Evolutionary conservation across 2,113 vertebrate species (phyloP), one percentile per base, ranked within the genome.

Genomic region (Sakesphorus luctuosus): DNA sequence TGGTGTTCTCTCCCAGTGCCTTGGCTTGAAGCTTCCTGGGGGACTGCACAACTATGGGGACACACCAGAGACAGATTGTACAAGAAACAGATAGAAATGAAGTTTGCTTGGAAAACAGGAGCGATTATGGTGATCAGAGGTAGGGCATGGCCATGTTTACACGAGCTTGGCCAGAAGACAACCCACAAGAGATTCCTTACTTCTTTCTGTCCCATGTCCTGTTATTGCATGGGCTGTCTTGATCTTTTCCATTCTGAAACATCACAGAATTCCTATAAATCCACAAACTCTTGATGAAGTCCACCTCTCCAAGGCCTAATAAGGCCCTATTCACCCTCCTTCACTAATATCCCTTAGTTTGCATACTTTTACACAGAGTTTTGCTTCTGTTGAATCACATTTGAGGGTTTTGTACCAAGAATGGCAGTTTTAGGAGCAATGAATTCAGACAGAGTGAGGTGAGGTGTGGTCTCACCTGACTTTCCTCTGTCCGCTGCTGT

Each of bases 301-400:
- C 12, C 61, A 71, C 18, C 29, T 4, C 19, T 69, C n/a, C 9
- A 55, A 65, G 19, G 11, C 40, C 38, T 35, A 24, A 11, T 49
- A 72, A n/a, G 18, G 20, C 46, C 25, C 7, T 56, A 2, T 33
- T 78, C 16, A 35, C 11, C 50, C 44, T 71, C 38, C 18, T 73
- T 52, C 18, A 38, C 24, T 1, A 55, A 7, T 14, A 1, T 23
- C 40, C 10, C 24, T n/a, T 6, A 29, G 16, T 62, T 2, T 68
- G 6, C 19, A 25, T 7, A 50, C 3, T 36, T 50, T 65, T 46
- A 17, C 21, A 24, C 10, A 17, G 17, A 3, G 0, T 35, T n/a
- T 66, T 77, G 33, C 9, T 68, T 28, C 35, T 47, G 10, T 21
- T 31, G 24, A 79, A 53, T 3, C 13, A 7, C 3, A 16, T 36